Evolutionary conservation across 1,140 invertebrate species (phyloP).

Genomic region (Acyrthosiphon pisum): DNA sequence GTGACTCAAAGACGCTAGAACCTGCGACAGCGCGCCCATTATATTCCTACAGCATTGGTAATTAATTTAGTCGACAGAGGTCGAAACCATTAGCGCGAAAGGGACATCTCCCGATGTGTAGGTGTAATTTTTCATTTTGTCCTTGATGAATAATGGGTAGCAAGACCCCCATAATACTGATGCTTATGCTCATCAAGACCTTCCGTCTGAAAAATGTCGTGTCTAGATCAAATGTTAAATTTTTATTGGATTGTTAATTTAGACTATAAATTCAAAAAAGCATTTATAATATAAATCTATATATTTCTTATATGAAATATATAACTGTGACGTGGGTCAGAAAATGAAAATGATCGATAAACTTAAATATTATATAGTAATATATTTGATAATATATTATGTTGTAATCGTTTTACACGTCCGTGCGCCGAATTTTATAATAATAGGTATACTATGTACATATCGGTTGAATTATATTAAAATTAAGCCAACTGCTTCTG

Average conservation of each 20-base stretch:
- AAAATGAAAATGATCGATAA: background rate
- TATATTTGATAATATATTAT: background rate
- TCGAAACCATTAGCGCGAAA: constrained; percentile 42
- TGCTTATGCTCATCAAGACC: background rate
- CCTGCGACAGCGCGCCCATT: constrained; percentile 14
- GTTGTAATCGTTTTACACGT: too few species aligned
- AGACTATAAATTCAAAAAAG: background rate
- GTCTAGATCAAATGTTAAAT: background rate
- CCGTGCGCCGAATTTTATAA: background rate
- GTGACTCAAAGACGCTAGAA: constrained; percentile 32
- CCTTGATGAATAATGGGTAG: constrained; percentile 31
- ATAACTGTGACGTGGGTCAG: background rate
- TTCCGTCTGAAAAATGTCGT: background rate
- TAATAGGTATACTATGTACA: background rate
- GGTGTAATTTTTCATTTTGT: constrained; percentile 51
- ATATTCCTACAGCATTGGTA: constrained; percentile 42
- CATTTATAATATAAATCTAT: background rate
- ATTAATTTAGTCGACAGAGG: constrained; percentile 52
- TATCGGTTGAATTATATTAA: background rate
- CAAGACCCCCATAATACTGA: constrained; percentile 1
- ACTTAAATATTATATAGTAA: background rate
- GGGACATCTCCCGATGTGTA: constrained; percentile 38
- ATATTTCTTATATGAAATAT: background rate
- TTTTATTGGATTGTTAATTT: background rate
- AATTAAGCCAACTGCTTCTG: background rate